These are phyloP conservation scores for Grus americana DNA, from an alignment of 2,113 vertebrate genomes.

Conservation along the genomic window DNA sequence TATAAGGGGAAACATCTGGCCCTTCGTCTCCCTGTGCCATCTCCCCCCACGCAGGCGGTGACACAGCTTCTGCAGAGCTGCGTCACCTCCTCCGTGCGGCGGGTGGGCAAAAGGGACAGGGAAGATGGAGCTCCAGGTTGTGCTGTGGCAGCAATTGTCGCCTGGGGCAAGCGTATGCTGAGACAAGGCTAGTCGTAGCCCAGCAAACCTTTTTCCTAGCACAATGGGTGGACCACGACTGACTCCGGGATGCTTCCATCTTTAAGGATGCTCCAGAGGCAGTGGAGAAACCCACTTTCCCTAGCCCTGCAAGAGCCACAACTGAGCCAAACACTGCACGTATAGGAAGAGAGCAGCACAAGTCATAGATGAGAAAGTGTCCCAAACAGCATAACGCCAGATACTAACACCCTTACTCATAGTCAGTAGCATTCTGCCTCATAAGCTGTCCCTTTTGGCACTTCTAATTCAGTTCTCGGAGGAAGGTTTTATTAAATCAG, in stretches of 20 bases:
- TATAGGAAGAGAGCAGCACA: neutral
- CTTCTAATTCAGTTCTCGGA: neutral
- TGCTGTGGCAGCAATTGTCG: rapidly evolving
- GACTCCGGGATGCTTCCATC: neutral
- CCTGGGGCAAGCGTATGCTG: rapidly evolving
- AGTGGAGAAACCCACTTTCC: neutral
- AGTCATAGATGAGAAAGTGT: neutral
- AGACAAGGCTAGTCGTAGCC: neutral
- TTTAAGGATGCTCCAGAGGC: neutral
- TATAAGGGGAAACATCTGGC: neutral
- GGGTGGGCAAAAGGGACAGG: neutral
- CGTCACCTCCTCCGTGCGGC: neutral
- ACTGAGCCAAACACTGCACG: rapidly evolving
- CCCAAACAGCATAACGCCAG: neutral
- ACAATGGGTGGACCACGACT: neutral
- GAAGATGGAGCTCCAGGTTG: neutral
- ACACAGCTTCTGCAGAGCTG: neutral
- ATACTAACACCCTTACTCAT: conserved; percentile 25
- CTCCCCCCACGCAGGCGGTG: neutral
- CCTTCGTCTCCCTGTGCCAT: neutral
- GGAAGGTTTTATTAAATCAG: conserved; percentile 34
- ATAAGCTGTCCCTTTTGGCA: neutral
- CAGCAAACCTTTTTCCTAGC: neutral
- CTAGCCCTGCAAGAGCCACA: rapidly evolving
- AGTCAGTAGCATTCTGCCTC: conserved; percentile 39